phyloP scores from a whole-genome alignment of 30 jellyfish, hydroid and myxozoan species.

The Catostylus mosaicus region DNA sequence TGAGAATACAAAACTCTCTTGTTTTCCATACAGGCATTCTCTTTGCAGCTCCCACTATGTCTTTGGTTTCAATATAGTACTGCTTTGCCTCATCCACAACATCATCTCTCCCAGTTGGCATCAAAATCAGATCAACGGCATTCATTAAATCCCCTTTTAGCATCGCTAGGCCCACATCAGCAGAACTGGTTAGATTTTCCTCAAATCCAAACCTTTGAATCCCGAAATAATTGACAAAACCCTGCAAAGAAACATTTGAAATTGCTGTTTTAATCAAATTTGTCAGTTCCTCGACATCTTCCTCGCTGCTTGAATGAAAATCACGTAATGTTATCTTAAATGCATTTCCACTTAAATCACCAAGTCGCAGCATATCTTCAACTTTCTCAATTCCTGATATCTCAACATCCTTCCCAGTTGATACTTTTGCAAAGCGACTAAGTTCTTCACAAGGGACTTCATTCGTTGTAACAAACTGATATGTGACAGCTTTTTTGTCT shows the following conservation, averaged over 20 bases:
- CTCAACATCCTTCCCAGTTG: slow-evolving; percentile 5
- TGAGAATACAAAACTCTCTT: slow-evolving; percentile 60
- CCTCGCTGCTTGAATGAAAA: background rate
- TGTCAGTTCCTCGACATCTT: background rate
- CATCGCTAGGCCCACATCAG: slow-evolving; percentile 70
- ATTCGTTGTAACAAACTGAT: slow-evolving; percentile 45
- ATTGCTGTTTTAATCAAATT: slow-evolving; percentile 23
- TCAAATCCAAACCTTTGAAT: slow-evolving; percentile 80
- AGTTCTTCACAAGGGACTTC: slow-evolving; percentile 33
- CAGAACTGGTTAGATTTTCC: slow-evolving; percentile 19
- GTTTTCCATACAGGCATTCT: slow-evolving; percentile 72
- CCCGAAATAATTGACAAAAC: slow-evolving; percentile 84
- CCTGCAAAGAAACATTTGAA: slow-evolving; percentile 11
- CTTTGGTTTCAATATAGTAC: slow-evolving; percentile 43
- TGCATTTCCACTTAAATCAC: slow-evolving; percentile 34
- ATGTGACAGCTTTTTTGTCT: slow-evolving; percentile 83
- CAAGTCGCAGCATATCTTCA: slow-evolving; percentile 35
- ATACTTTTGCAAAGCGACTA: background rate
- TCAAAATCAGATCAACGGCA: slow-evolving; percentile 64
- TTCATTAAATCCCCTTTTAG: slow-evolving; percentile 45
- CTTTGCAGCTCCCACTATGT: slow-evolving; percentile 49
- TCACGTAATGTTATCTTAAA: slow-evolving; percentile 21
- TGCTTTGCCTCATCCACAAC: slow-evolving; percentile 59
- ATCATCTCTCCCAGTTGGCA: slow-evolving; percentile 55
- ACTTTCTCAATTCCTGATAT: slow-evolving; percentile 20